Base-by-base conservation (phyloP, 2,113 vertebrate genomes). In the Sialia sialis region DNA sequence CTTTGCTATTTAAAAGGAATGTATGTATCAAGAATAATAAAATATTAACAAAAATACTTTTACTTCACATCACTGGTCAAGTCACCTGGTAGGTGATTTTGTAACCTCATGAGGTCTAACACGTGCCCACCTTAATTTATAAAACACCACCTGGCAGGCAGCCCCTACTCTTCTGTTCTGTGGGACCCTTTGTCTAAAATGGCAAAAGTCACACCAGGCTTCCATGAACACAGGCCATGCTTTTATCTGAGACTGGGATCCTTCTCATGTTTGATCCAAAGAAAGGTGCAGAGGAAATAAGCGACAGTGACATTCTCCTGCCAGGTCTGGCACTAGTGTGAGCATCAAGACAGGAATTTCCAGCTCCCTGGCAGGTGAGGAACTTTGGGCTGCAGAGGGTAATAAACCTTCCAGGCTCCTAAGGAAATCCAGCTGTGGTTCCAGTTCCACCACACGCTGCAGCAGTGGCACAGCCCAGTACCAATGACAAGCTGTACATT, bases 331-430 rank as follows among this genome's bases (percentile, higher is more conserved):
- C 52, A 82, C 4, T 3, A 86, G 16, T 8, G 14, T 22, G 19
- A 68, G n/a, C 22, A 67, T 41, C 94, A 77, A 60, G 82, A 70
- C 5, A 30, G 73, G 94, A 70, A 78, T 56, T 75, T 60, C 69
- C 51, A 91, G 83, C 69, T 93, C 69, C 84, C 54, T 84, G 90
- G 83, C 91, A 94, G 88, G 66, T 25, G 39, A 63, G 81, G 76
- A 96, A 70, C 55, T 56, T 38, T 48, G 80, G 79, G 52, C 69
- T 87, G 59, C 80, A 19, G 54, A 38, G 92, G 84, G 54, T 46
- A 67, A 30, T 51, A 66, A 94, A 77, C 67, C 92, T 89, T 84
- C 38, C 94, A 73, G 90, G 89, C 32, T 88, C 89, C 46, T n/a
- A 76, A 90, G 76, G 62, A 30, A 94, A 93, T 19, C 90, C 90